Evolutionary conservation across 1,140 invertebrate genomes (phyloP).

Genomic region (Ceratosolen solmsi): DNA sequence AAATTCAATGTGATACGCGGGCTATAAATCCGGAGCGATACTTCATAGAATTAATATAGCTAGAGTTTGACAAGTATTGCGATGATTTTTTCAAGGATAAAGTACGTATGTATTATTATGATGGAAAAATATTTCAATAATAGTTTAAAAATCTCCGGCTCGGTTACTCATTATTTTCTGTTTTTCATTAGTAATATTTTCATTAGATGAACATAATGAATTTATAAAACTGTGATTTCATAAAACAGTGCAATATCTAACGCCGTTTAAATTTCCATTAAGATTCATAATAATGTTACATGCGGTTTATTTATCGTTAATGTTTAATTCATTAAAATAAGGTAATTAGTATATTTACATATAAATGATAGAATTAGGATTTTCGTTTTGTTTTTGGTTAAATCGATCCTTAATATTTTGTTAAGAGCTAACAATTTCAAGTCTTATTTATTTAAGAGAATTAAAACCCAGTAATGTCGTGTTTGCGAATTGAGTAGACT

Average conservation of each 20-base stretch:
- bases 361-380: too few species aligned
- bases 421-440: too few species aligned
- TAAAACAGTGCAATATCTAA: not conserved
- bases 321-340: too few species aligned
- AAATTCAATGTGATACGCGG: not conserved
- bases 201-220: not conserved
- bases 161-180: not conserved
- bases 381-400: too few species aligned
- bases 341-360: too few species aligned
- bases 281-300: too few species aligned
- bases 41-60: constrained; percentile 8
- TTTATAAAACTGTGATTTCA: not conserved
- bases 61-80: constrained; percentile 22
- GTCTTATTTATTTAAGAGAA: too few species aligned
- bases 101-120: not conserved
- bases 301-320: too few species aligned
- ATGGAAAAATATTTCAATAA: constrained; percentile 8
- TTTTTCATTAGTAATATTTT: not conserved
- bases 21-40: not conserved
- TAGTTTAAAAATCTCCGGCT: not conserved
- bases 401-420: too few species aligned
- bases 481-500: too few species aligned
- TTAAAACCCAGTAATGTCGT: too few species aligned
- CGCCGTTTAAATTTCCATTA: not conserved
- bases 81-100: not conserved